phyloP scores from a whole-genome alignment of 2,888 invertebrate genomes.

The Byasa hedistus region DNA sequence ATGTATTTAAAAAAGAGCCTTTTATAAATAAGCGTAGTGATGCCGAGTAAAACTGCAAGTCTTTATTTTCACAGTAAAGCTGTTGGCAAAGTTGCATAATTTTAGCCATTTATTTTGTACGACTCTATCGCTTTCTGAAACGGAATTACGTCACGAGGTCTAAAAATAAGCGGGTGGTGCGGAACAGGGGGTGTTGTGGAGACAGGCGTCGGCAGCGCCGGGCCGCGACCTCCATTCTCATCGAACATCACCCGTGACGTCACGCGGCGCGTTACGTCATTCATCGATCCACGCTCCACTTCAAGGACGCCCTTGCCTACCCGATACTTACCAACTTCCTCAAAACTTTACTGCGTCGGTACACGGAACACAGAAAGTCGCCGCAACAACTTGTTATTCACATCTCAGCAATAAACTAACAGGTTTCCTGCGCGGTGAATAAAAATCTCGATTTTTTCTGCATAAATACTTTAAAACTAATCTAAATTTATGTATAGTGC shows the following conservation, averaged over 20 bases:
- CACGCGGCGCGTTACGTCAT: conserved; percentile 66
- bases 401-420: conserved; percentile 17
- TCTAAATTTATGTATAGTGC: conserved; percentile 8
- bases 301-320: conserved; percentile 74
- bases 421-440: conserved; percentile 23
- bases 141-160: conserved; percentile 67
- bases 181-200: conserved; percentile 51
- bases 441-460: conserved; percentile 16
- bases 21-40: conserved; percentile 21
- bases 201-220: conserved; percentile 42
- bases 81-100: conserved; percentile 36
- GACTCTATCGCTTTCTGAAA: conserved; percentile 50
- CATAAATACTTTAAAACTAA: conserved; percentile 1
- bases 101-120: conserved; percentile 47
- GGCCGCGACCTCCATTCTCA: conserved; percentile 56
- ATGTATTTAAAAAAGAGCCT: not conserved
- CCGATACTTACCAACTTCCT: conserved; percentile 60
- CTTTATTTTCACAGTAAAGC: conserved; percentile 23
- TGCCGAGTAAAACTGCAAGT: conserved; percentile 24
- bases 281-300: conserved; percentile 67
- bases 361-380: conserved; percentile 28
- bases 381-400: conserved; percentile 28
- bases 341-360: conserved; percentile 39
- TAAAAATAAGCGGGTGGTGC: conserved; percentile 70
- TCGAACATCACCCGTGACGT: conserved; percentile 69